Base-by-base conservation (phyloP, 2,888 invertebrate genomes). In the Tanypteryx hageni region DNA sequence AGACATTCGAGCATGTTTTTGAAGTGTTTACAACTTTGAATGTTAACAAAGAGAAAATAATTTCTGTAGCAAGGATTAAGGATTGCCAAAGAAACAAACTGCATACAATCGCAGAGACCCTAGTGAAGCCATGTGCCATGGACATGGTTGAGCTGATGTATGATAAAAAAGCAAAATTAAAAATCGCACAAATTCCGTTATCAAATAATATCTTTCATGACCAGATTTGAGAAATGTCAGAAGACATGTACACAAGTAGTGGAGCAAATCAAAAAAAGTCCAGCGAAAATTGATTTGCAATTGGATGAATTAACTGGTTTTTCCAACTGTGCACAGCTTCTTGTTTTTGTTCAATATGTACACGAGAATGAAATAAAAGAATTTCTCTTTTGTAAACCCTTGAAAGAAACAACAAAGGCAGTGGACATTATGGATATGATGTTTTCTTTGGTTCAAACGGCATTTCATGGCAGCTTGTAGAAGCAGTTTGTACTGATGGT, bases 111-210 rank as follows among this genome's bases (percentile, higher is more conserved):
- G n/a, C n/a, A 11, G n/a, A 76, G 76, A 76, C 76, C 7, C 18
- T 76, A 76, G 76, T n/a, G 76, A 76, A 76, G 76, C 76, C 76
- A n/a, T 76, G 76, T 18, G 76, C 76, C 18, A 18, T 76, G 76
- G 76, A 76, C 76, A n/a, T 76, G n/a, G 76, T 76, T 76, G n/a
- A 76, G 5, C 18, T 76, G 76, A 76, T 76, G 76, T n/a, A 9
- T n/a, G 76, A n/a, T 76, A 76, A 76, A 76, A 3, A n/a, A 18
- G 76, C 22, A 16, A 76, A 76, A 76, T 10, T 2, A 27, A 76
- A 76, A 76, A 76, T 76, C 27, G n/a, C 3, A 16, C 16, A 4
- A 76, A 76, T 76, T 18, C n/a, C n/a, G 18, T n/a, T 11, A 76
- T n/a, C 76, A 76, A 76, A 76, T 76, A n/a, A 76, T 76, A 76